These are phyloP conservation scores for Amyelois transitella DNA, from an alignment of 1,140 invertebrate genomes.

Conservation along the genomic window DNA sequence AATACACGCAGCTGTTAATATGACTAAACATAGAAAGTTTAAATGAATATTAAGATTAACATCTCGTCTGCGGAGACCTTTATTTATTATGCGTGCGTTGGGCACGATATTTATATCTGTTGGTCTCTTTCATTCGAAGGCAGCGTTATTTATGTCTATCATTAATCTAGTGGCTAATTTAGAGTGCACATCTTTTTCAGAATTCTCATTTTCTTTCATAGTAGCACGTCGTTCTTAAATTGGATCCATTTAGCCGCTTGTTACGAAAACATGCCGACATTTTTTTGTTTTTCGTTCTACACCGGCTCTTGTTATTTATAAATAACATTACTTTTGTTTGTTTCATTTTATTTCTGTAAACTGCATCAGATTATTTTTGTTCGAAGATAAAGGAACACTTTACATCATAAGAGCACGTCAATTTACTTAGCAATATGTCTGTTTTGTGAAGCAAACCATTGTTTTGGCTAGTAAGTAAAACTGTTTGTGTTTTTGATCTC, in stretches of 20 bases:
- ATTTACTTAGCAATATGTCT: too few species aligned
- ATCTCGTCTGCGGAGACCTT: not conserved
- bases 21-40: too few species aligned
- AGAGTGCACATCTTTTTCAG: not conserved
- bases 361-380: not conserved
- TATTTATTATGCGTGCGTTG: not conserved
- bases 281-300: not conserved
- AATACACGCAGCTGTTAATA: too few species aligned
- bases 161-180: not conserved
- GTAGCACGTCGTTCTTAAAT: not conserved
- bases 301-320: not conserved
- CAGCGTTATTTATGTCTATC: not conserved
- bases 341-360: too few species aligned
- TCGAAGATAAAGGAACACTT: too few species aligned
- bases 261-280: not conserved
- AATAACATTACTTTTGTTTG: not conserved
- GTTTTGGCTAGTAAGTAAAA: too few species aligned
- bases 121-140: not conserved
- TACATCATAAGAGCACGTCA: too few species aligned
- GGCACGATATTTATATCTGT: not conserved
- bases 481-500: too few species aligned
- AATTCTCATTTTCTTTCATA: slow-evolving; percentile 1
- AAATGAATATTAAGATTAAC: not conserved
- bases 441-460: too few species aligned
- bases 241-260: slow-evolving; percentile 1